These are phyloP conservation scores for Odocoileus hemionus DNA, from an alignment of 2,113 vertebrate genomes.

Conservation along the genomic window DNA sequence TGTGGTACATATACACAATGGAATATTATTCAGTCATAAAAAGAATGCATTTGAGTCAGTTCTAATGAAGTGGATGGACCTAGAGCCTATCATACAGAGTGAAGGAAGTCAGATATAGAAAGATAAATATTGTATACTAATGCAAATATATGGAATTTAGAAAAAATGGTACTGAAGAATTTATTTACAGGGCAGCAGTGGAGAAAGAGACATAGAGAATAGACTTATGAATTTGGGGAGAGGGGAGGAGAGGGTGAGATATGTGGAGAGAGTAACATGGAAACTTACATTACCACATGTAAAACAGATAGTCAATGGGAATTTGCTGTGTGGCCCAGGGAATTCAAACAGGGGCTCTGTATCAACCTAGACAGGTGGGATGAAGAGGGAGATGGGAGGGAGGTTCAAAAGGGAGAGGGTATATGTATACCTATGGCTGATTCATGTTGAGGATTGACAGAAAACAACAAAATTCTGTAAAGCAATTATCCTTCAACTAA, in stretches of 20 bases:
- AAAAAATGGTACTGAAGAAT: not conserved
- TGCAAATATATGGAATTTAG: not conserved
- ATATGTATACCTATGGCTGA: not conserved
- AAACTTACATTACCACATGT: not conserved
- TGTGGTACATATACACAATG: not conserved
- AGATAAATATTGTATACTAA: not conserved
- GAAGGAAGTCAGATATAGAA: not conserved
- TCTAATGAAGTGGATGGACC: not conserved
- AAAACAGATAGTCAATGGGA: not conserved
- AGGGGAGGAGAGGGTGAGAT: not conserved
- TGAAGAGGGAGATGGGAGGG: not conserved
- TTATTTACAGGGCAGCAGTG: not conserved
- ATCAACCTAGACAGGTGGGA: not conserved
- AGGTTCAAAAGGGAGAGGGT: not conserved
- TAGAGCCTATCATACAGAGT: not conserved
- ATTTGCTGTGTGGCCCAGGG: not conserved
- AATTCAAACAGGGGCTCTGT: not conserved
- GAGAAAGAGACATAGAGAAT: not conserved
- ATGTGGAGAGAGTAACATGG: not conserved
- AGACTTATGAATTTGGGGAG: not conserved
- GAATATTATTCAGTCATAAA: not conserved
- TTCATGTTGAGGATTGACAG: not conserved
- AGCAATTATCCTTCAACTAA: not conserved
- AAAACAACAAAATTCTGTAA: not conserved
- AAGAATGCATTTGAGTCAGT: not conserved